Evolutionary conservation across 2,113 vertebrate species (phyloP), one percentile per base, ranked within the genome.

Genomic region (Vicugna pacos): DNA sequence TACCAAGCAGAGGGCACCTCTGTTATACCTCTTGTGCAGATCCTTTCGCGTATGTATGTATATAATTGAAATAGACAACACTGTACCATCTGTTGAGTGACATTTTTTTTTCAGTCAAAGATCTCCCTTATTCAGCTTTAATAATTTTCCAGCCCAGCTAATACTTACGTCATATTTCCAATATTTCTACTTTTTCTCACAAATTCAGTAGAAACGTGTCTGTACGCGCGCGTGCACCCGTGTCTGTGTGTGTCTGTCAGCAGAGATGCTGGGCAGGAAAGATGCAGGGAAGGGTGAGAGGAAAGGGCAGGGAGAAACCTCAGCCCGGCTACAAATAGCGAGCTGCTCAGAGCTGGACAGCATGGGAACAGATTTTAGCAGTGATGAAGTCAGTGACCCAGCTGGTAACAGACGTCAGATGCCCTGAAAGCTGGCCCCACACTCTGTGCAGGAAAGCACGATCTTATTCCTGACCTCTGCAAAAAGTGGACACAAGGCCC

Each of bases 291-390:
- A 82, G 16, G 19, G 48, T 56, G 20, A 38, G 4, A 32, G 79
- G 32, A 91, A 84, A 79, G 48, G 26, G 56, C 69, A 58, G 84
- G 24, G 84, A 83, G 80, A 92, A 89, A 91, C 38, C 56, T 95
- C 42, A 28, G 76, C 22, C 14, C 50, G 17, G 64, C 72, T 48
- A 76, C 70, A 48, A 60, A 95, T 2, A n/a, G 70, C 46, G 32
- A 56, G 42, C 70, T 84, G 52, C 72, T 81, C 58, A 58, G 30
- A 50, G 81, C 70, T 48, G 52, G 75, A 88, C 81, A 85, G 75
- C 42, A 70, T 8, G 42, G 81, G 32, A 67, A 50, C 26, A 62
- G 81, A 94, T 77, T 88, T 38, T 22, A 91, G 82, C 42, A 85
- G 19, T 62, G 52, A 67, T 14, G 24, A 88, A 95, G 87, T 81